Evolutionary conservation across 2,797 vertebrate species (phyloP).

Genomic region (Pangasius krempfi): DNA sequence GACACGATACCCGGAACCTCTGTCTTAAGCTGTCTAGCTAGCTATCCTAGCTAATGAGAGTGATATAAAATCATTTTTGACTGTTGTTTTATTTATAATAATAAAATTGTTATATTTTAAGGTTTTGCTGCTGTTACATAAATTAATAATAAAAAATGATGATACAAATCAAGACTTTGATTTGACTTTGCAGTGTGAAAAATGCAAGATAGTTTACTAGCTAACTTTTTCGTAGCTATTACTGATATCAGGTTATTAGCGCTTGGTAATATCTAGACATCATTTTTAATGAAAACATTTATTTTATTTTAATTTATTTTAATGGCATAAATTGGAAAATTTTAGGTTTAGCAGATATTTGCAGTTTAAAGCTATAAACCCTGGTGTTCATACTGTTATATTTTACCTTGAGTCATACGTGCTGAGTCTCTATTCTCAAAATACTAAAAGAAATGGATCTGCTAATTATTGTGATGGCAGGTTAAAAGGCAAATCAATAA

Average conservation of each 20-base stretch:
- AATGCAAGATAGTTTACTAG: not conserved
- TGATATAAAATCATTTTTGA: too few species aligned
- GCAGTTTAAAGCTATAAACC: not conserved
- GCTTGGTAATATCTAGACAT: not conserved
- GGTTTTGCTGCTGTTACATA: not conserved
- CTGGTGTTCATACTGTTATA: not conserved
- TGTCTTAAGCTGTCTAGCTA: not conserved
- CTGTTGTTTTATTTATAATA: too few species aligned
- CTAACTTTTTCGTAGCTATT: not conserved
- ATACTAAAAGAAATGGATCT: not conserved
- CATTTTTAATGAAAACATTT: not conserved
- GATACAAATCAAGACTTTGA: not conserved
- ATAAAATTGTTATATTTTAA: not conserved
- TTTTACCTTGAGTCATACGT: not conserved
- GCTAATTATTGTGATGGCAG: not conserved
- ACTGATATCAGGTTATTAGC: not conserved
- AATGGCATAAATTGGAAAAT: not conserved
- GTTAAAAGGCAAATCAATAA: not conserved
- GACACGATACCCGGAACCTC: not conserved
- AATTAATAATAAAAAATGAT: not conserved
- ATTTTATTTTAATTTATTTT: too few species aligned
- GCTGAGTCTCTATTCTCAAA: not conserved
- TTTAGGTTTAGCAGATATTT: not conserved
- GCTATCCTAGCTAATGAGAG: not conserved
- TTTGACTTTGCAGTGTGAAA: not conserved